These are phyloP conservation scores for Rhamnusium bicolor DNA, from an alignment of 2,888 invertebrate species.

Conservation along the genomic window DNA sequence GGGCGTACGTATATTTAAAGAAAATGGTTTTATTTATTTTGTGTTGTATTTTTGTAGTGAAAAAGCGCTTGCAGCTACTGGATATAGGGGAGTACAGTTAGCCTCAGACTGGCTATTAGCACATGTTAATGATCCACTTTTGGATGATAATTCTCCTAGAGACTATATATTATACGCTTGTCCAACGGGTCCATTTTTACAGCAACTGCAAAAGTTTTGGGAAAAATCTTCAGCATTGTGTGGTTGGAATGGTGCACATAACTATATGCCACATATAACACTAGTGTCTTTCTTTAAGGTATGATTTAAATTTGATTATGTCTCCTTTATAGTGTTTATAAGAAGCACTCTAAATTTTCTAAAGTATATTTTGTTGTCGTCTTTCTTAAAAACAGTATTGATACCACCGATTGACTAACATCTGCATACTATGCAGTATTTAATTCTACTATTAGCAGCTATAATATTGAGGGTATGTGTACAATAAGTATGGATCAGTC, in stretches of 20 bases:
- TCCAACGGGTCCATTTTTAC: conserved; percentile 83
- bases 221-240: conserved; percentile 81
- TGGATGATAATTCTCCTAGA: conserved; percentile 84
- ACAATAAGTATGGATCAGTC: too few species aligned
- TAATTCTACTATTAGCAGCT: too few species aligned
- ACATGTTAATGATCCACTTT: conserved; percentile 87
- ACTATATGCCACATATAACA: conserved; percentile 92
- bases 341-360: background rate
- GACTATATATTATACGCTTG: conserved; percentile 92
- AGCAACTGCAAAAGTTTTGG: conserved; percentile 85
- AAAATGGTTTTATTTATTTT: conserved; percentile 9
- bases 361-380: too few species aligned
- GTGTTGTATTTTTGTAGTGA: conserved; percentile 75
- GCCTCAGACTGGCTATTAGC: conserved; percentile 94
- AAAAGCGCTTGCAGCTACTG: conserved; percentile 92
- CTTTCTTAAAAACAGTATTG: too few species aligned
- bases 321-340: background rate
- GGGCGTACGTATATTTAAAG: conserved; percentile 81
- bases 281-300: conserved; percentile 92
- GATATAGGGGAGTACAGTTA: conserved; percentile 88
- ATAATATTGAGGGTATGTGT: too few species aligned
- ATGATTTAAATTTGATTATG: conserved; percentile 47
- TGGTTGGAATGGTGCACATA: conserved; percentile 93
- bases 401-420: too few species aligned
- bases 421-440: too few species aligned